Evolutionary conservation across 1,140 invertebrate genomes (phyloP).

Genomic region (Acromyrmex heyeri): DNA sequence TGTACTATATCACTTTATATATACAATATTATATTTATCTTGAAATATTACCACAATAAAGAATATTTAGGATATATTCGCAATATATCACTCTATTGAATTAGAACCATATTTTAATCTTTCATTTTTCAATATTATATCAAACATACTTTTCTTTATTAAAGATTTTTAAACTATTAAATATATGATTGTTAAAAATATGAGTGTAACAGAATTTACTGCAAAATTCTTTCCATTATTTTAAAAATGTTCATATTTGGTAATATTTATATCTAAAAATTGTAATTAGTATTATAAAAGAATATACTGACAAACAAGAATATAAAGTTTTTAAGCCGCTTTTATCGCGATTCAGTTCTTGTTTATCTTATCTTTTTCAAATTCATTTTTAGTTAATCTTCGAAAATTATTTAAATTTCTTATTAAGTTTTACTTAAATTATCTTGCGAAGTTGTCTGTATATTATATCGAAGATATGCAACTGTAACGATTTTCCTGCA

Average conservation of each 20-base stretch:
- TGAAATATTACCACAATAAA: neutral
- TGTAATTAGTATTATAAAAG: neutral
- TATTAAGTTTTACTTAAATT: slow-evolving; percentile 1
- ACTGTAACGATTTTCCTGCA: neutral
- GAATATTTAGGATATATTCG: neutral
- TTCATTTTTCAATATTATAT: no score
- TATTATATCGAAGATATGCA: slow-evolving; percentile 3
- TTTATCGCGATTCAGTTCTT: neutral
- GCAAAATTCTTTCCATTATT: neutral
- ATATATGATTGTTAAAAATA: neutral
- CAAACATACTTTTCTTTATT: neutral
- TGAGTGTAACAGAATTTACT: neutral
- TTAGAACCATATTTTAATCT: neutral
- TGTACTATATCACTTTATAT: neutral
- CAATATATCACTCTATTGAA: neutral
- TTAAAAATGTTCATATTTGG: neutral
- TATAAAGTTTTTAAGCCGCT: neutral
- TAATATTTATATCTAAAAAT: slow-evolving; percentile 4
- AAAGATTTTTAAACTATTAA: neutral
- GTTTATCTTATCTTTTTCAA: neutral
- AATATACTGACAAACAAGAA: neutral
- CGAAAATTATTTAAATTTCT: neutral
- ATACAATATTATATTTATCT: slow-evolving; percentile 11
- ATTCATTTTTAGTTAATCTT: neutral
- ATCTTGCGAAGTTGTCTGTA: neutral